phyloP scores from a whole-genome alignment of 1,140 invertebrate species.

The Drosophila pseudoananassae region DNA sequence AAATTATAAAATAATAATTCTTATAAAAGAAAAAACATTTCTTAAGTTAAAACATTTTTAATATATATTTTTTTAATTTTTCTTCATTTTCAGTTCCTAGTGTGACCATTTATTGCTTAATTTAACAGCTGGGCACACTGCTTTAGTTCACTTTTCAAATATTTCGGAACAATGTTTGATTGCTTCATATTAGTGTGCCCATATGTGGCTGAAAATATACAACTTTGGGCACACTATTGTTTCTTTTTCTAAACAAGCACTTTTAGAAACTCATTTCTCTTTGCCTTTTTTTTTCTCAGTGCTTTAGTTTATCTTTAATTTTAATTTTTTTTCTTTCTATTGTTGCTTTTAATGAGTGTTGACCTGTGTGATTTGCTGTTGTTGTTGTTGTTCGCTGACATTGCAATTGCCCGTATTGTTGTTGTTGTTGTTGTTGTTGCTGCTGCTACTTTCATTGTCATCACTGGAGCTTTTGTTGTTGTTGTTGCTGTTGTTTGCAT shows the following conservation, averaged over 20 bases:
- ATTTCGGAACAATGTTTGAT: too few species aligned
- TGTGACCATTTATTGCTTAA: background rate
- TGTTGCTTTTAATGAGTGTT: conserved; percentile 40
- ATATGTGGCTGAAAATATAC: too few species aligned
- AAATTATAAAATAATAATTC: background rate
- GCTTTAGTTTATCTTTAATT: background rate
- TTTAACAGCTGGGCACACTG: background rate
- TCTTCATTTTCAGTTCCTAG: background rate
- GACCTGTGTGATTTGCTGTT: conserved; percentile 48
- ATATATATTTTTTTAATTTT: too few species aligned
- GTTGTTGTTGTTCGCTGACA: conserved; percentile 42
- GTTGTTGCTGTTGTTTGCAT: conserved; percentile 1
- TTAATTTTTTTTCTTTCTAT: background rate
- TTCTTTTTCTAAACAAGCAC: too few species aligned
- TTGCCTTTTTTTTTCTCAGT: background rate
- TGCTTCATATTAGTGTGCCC: too few species aligned
- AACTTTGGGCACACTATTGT: too few species aligned
- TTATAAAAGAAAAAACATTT: too few species aligned
- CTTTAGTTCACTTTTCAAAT: background rate
- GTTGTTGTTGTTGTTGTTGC: conserved; percentile 31
- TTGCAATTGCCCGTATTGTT: conserved; percentile 14
- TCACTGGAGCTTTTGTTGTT: conserved; percentile 34
- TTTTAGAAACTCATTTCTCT: too few species aligned
- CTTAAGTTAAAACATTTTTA: too few species aligned
- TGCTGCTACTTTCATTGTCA: conserved; percentile 55